Evolutionary conservation across 2,797 vertebrate genomes (phyloP), one percentile per base, ranked within the genome.

Genomic region (Arnoldichthys spilopterus): DNA sequence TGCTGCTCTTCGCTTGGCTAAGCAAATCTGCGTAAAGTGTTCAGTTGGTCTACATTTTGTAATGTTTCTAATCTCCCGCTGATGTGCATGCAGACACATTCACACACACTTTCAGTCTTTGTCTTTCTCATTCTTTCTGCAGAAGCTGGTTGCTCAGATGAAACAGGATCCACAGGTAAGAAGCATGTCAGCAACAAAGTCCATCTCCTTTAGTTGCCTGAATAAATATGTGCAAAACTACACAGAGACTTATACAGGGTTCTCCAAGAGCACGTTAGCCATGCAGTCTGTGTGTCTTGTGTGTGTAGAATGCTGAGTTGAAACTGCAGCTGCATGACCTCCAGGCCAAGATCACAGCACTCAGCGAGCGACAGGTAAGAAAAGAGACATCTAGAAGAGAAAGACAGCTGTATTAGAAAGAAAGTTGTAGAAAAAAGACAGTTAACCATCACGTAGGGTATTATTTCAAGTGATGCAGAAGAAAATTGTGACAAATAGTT

Each of bases 101-200:
- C 61, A 63, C 37, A 11, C 58, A 30, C 28, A 18, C 49, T 34
- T 28, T 1, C 24, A 59, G 22, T 47, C 30, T 54, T 85, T 34
- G 85, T 72, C 89, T 74, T 63, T 79, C 87, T 85, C 88, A 66
- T 90, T 82, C 87, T 84, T 85, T 75, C 85, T 77, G 53, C 59
- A 96, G 95, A 96, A 96, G 95, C 85, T 96, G 86, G 95, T 96
- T 90, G 94, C 95, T 87, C 95, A 96, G 89, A 96, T 96, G 95
- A 96, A 96, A 87, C 95, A 96, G 88, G 95, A 96, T 91, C 95
- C 95, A 49, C 95, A 96, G 95, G 95, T 96, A 92, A 71, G 58
- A 61, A 28, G 5, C 2, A 6, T 5, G 13, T 32, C 45, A 56
- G 18, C 12, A 22, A 20, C 26, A 32, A 70, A 1, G 0, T 1